Conservation (phyloP, 1,140 invertebrate genomes). For the Lordiphosa stackelbergi region DNA sequence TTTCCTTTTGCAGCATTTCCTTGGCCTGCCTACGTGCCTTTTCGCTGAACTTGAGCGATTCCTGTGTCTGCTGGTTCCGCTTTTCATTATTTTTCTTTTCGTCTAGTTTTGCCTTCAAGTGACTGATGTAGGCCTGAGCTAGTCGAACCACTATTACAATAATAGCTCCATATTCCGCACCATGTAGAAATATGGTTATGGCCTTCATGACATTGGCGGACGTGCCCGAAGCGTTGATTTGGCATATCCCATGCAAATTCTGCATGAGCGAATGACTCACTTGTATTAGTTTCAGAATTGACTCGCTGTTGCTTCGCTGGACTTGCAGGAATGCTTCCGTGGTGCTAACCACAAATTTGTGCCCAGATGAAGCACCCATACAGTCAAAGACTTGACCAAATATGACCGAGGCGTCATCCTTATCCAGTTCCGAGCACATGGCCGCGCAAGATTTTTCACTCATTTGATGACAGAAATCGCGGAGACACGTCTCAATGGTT, state of each 20-base stretch:
- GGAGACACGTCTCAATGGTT: neutral
- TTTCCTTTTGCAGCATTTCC: conserved; percentile 3
- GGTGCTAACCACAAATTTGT: neutral
- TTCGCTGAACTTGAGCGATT: neutral
- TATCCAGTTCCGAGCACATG: neutral
- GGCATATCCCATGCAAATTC: too few species aligned
- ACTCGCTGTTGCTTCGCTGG: too few species aligned
- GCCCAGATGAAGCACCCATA: neutral
- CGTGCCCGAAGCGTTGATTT: too few species aligned
- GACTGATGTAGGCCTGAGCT: neutral
- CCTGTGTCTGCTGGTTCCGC: neutral
- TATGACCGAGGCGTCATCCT: neutral
- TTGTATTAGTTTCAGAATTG: too few species aligned
- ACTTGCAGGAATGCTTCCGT: neutral
- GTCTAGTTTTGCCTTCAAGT: neutral
- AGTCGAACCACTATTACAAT: neutral
- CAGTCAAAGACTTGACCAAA: neutral
- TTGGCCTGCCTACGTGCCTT: neutral
- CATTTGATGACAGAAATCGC: neutral
- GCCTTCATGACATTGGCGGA: neutral
- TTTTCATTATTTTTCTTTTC: neutral
- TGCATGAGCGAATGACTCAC: too few species aligned
- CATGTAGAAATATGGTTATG: too few species aligned
- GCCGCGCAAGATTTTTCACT: too few species aligned
- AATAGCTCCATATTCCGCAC: neutral